Evolutionary conservation across 1,140 invertebrate genomes (phyloP), one percentile per base, ranked within the genome.

Genomic region (Dermatophagoides farinae): DNA sequence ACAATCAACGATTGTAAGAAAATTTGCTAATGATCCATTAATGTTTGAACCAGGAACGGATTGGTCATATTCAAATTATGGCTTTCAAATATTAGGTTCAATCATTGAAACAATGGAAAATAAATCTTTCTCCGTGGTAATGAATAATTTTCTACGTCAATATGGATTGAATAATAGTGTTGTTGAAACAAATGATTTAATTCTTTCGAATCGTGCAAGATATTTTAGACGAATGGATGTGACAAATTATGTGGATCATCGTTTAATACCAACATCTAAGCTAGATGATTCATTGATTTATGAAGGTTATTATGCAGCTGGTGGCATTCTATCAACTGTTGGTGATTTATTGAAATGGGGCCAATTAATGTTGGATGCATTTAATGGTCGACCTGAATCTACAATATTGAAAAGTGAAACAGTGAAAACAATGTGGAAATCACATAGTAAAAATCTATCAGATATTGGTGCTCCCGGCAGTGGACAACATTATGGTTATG

Each of bases 31-130:
- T 18, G 58, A 60, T n/a, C 46, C 58, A 22, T 31, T 60, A 22
- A 4, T 5, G 4, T 60, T 60, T 39, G 23, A 52, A 23, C 58
- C 58, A 22, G 58, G 58, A 59, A 62, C 46, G 10, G 23, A 59
- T 37, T 60, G 12, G 11, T n/a, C 2, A 12, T 60, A 60, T 23
- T 60, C 58, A 22, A 60, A 60, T 25, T 60, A 60, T 59, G 58
- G 58, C 14, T 58, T 57, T 60, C 4, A 57, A 39, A 2, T 60
- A 16, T 16, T 60, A n/a, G 58, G 58, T 14, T 53, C 58, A 6
- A n/a, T 60, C 5, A 60, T 60, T 59, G 58, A 60, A 37, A 22
- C 44, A 22, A 23, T 60, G 25, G 16, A 12, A 16, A 41, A 41
- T 16, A 31, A 60, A 38, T 2, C 46, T 2, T 60, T 5, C n/a